Evolutionary conservation across 2,797 vertebrate species (phyloP), one percentile per base, ranked within the genome.

Genomic region (Periparus ater): DNA sequence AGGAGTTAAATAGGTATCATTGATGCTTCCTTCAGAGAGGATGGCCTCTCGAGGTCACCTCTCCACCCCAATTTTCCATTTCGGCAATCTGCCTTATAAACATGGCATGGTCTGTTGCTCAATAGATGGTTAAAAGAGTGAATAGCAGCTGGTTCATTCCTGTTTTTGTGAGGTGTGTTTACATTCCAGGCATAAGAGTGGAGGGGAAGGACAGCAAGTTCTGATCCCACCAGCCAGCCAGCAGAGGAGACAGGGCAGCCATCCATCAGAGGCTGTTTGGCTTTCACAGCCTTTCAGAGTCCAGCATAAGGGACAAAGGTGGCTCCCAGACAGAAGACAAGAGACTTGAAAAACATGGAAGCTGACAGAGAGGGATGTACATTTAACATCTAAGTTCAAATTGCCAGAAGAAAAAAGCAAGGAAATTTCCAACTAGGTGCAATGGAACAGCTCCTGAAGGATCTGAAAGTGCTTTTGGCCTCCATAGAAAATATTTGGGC

Each of bases 91-190:
- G 71, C 48, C 89, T 86, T 87, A 90, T 93, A 96, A 93, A 78
- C 88, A 93, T 74, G 83, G 63, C 87, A 92, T 67, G 55, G 60
- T 82, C 88, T 90, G 47, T 87, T 95, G 85, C 83, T 94, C 88
- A 91, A 79, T 67, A 85, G 89, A 74, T 70, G 67, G 83, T 96
- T 90, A 81, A 78, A 91, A 72, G 73, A 93, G 53, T 79, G 85
- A 95, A 79, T 58, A 95, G 91, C 94, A 95, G 88, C 77, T 94
- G 89, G 80, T 93, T 93, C 88, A 95, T 95, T 90, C 89, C 77
- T 95, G 82, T 21, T 95, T 96, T 93, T 47, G 66, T 90, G 83
- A 93, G 90, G 77, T 94, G 84, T 94, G 89, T 96, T 96, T 97
- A 95, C 95, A 96, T 97, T 96, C 94, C 96, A 94, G 61, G 58